Evolutionary conservation across 2,113 vertebrate species (phyloP), one percentile per base, ranked within the genome.

Genomic region (Eulacestoma nigropectus): DNA sequence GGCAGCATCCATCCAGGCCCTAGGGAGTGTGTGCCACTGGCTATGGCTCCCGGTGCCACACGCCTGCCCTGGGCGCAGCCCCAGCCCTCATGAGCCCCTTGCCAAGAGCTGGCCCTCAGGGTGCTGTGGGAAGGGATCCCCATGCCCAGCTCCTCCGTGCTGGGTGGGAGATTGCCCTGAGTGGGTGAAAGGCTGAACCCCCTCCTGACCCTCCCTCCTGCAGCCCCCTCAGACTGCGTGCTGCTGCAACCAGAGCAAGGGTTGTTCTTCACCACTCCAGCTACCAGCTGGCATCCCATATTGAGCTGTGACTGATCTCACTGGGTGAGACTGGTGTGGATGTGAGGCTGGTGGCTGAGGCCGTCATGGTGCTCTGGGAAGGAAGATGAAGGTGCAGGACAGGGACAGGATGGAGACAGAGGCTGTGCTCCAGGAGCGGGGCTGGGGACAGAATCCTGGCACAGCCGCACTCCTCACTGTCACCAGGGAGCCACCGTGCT

Each of bases 381-480:
- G n/a, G 29, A 47, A n/a, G 44, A 44, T 11, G n/a, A 27, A 55
- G 18, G n/a, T 0, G 0, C 26, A 69, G 29, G 49, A 37, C 10
- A 21, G 37, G 46, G 33, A 7, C 53, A 35, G 69, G 41, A 12
- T 70, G 53, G 35, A 53, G 37, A 37, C 3, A 0, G 0, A 64
- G 47, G 32, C 7, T 0, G 0, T 30, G 44, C 32, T n/a, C n/a
- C 69, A 81, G 69, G 35, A 50, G 13, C 0, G 0, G 46, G 60
- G 41, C 57, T 67, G 52, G 10, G 60, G 46, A 47, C 52, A 67
- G 56, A n/a, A 37, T 25, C 25, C 75, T 0, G 0, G 65, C 42
- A 70, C 29, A 44, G 29, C 42, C 1, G 0, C 3, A 1, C 15
- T 88, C 37, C n/a, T 56, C 2, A 1, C n/a, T 67, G 70, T 83